Percentiles rank a stretch among this genome's conserved stretches.
These are phyloP conservation scores for Graptemys geographica DNA, from an alignment of 2,797 vertebrate species.

Conservation along the genomic window DNA sequence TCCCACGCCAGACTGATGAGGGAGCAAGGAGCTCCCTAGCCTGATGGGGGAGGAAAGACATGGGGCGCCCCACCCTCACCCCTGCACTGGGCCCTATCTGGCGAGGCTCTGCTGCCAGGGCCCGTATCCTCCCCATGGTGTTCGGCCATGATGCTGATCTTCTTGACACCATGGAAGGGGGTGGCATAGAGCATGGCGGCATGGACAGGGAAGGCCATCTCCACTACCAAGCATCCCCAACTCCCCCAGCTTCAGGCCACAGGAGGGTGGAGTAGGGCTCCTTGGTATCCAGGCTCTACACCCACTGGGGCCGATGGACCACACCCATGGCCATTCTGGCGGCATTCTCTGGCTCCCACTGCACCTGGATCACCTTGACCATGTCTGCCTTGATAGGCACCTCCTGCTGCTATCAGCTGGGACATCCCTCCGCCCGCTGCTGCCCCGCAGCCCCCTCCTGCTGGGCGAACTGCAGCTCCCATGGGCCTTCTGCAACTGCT, in stretches of 20 bases:
- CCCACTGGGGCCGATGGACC: conserved; percentile 55
- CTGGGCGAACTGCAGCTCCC: conserved; percentile 78
- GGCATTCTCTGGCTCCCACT: conserved; percentile 65
- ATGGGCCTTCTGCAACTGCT: conserved; percentile 85
- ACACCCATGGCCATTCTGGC: conserved; percentile 61
- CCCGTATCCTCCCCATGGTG: background rate
- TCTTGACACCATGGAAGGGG: too few relatives aligned
- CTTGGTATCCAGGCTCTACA: conserved; percentile 57
- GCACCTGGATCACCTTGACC: conserved; percentile 69
- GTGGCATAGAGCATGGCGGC: too few relatives aligned
- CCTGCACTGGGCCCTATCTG: background rate
- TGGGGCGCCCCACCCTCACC: too few relatives aligned
- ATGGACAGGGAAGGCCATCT: too few relatives aligned
- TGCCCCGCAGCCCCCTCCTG: conserved; percentile 77
- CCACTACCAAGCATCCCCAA: too few relatives aligned
- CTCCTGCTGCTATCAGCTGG: conserved; percentile 60
- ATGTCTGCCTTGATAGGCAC: conserved; percentile 18
- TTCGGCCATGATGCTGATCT: too few relatives aligned
- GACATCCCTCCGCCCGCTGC: background rate
- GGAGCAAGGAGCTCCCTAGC: too few relatives aligned
- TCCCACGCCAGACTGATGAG: too few relatives aligned
- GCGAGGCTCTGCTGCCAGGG: background rate
- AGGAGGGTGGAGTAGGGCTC: conserved; percentile 50
- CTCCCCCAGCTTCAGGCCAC: conserved; percentile 1
- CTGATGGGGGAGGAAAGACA: too few relatives aligned